Evolutionary conservation across 2,113 vertebrate genomes (phyloP).

Genomic region (Mormyrus iriodes): DNA sequence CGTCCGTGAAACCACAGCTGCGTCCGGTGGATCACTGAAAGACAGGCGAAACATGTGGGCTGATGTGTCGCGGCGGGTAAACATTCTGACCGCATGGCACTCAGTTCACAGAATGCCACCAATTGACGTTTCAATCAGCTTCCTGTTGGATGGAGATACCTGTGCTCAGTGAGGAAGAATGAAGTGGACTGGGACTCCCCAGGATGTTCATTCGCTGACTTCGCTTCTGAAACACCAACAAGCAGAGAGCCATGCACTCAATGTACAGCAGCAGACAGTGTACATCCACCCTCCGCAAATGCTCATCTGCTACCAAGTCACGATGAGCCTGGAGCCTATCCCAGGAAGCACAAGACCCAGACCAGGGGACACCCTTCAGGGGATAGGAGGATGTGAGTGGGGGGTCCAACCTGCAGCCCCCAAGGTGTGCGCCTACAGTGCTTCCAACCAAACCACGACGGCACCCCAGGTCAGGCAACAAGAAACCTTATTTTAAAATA

Average conservation of each 20-base stretch:
- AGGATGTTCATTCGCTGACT: conserved; percentile 87
- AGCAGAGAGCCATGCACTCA: neutral
- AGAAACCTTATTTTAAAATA: neutral
- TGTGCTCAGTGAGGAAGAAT: conserved; percentile 81
- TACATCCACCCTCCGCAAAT: neutral
- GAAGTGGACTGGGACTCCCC: conserved; percentile 87
- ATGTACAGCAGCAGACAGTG: neutral
- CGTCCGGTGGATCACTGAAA: conserved; percentile 85
- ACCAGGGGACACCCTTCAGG: neutral
- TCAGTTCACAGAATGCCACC: neutral
- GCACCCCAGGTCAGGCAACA: neutral
- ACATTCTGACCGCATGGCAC: neutral
- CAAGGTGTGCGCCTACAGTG: neutral
- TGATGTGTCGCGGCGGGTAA: neutral
- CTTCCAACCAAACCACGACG: neutral
- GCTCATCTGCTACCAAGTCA: neutral
- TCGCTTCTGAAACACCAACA: conserved; percentile 72
- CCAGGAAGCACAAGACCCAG: neutral
- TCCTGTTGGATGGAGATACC: conserved; percentile 58
- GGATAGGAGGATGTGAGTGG: neutral
- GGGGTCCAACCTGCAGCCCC: neutral
- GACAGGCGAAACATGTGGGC: neutral
- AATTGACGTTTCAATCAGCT: no score
- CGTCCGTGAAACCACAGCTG: conserved; percentile 95
- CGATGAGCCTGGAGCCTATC: neutral